phyloP scores from a whole-genome alignment of 2,113 vertebrate genomes.

The Tragulus kanchil region DNA sequence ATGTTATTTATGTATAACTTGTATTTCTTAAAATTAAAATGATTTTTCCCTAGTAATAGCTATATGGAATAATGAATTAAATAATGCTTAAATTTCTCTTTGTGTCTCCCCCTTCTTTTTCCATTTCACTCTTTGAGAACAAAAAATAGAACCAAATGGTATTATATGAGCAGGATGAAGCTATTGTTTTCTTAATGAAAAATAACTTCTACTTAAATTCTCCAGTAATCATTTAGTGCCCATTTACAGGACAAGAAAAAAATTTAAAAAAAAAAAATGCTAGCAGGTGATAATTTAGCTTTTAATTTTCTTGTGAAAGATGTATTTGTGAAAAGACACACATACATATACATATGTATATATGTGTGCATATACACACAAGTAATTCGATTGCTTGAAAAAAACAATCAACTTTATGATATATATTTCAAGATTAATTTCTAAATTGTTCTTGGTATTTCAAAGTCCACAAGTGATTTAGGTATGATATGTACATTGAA shows the following conservation, averaged over 20 bases:
- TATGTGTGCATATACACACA: not conserved
- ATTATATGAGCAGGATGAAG: not conserved
- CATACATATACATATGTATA: rapidly evolving
- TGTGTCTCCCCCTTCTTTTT: not conserved
- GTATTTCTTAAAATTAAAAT: constrained; percentile 35
- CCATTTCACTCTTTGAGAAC: not conserved
- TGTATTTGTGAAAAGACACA: constrained; percentile 10
- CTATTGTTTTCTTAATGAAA: constrained; percentile 36
- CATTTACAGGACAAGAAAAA: constrained; percentile 5
- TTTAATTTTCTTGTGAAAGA: constrained; percentile 16
- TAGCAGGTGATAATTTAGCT: not conserved
- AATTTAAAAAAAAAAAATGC: constrained; percentile 24
- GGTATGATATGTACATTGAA: not conserved
- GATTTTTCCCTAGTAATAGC: not conserved
- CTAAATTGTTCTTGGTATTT: constrained; percentile 62
- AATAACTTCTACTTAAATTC: constrained; percentile 27
- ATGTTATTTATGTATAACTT: not conserved
- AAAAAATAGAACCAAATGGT: constrained; percentile 1
- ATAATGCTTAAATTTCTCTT: not conserved
- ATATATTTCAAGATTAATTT: constrained; percentile 56
- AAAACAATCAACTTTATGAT: constrained; percentile 44
- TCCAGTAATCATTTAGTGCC: not conserved
- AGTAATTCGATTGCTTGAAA: not conserved
- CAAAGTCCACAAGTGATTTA: constrained; percentile 22
- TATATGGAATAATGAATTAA: constrained; percentile 21